Conservation (phyloP, 2,888 invertebrate genomes). For the Himalopsyche kuldschensis region DNA sequence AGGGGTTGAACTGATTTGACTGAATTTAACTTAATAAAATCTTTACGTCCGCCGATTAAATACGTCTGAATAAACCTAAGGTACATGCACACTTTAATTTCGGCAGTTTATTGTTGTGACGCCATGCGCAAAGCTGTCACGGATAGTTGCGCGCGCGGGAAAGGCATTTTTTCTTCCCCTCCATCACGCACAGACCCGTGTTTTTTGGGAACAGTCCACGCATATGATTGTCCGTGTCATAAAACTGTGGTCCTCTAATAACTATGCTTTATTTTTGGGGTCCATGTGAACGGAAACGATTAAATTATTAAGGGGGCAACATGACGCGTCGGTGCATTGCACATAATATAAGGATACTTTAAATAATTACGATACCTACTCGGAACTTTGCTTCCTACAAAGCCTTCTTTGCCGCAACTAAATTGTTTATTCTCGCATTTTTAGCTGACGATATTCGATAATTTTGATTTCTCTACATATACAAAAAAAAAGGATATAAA, state of each 20-base stretch:
- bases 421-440: too few species aligned
- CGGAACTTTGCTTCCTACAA: too few species aligned
- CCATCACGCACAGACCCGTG: not conserved
- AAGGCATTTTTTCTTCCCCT: not conserved
- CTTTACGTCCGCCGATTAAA: not conserved
- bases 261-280: conserved; percentile 16
- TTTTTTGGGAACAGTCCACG: not conserved
- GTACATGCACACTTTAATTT: not conserved
- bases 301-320: not conserved
- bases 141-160: conserved; percentile 3
- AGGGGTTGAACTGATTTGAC: too few species aligned
- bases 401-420: too few species aligned
- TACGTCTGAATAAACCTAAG: not conserved
- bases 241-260: conserved; percentile 16
- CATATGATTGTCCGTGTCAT: conserved; percentile 13
- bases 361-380: too few species aligned
- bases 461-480: too few species aligned
- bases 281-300: conserved; percentile 11
- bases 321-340: not conserved
- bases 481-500: too few species aligned
- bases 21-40: not conserved
- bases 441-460: too few species aligned
- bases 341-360: not conserved
- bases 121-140: conserved; percentile 24
- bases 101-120: conserved; percentile 22